Base-by-base conservation (phyloP, 2,113 vertebrate genomes). In the Lates calcarifer region DNA sequence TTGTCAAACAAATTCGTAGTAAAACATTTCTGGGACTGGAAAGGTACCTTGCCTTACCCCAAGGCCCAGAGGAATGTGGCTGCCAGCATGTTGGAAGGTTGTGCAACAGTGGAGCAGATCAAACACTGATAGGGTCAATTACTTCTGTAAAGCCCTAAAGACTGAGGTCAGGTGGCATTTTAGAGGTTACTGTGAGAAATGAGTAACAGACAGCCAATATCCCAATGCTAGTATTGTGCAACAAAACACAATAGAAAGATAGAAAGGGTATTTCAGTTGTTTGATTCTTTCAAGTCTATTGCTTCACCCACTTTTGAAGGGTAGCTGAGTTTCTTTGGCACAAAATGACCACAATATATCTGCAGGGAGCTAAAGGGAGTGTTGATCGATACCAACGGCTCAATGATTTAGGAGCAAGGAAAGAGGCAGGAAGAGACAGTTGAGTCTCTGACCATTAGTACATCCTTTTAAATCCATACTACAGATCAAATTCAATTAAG, bases 111-210 rank as follows among this genome's bases (percentile, higher is more conserved):
- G 79, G 64, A 58, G 74, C 75, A 85, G 90, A 85, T 90, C 83
- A 88, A 87, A 89, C 66, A 62, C 75, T 28, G 72, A 85, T 37
- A 87, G 69, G 84, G 68, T 79, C 87, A 74, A 75, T 91, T 92
- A 82, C 79, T 56, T 55, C 53, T 77, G 33, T 20, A 81, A 86
- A 83, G 45, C 79, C 77, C 75, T 22, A 10, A 79, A 74, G 64
- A 62, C 58, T 1, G 63, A 63, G 57, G 57, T 10, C 45, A 45
- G n/a, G 28, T 60, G 26, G 15, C 8, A 3, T 66, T 79, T 67
- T 67, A 57, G 2, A 72, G 43, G 65, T 29, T 65, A 31, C 35
- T 14, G 5, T 53, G 73, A 71, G 68, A 53, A 37, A 24, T 58
- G 11, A 57, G 49, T 47, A 14, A 17, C 22, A 49, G 15, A 57